These are phyloP conservation scores for Tetranychus piercei DNA, from an alignment of 2,888 invertebrate genomes.

Conservation along the genomic window DNA sequence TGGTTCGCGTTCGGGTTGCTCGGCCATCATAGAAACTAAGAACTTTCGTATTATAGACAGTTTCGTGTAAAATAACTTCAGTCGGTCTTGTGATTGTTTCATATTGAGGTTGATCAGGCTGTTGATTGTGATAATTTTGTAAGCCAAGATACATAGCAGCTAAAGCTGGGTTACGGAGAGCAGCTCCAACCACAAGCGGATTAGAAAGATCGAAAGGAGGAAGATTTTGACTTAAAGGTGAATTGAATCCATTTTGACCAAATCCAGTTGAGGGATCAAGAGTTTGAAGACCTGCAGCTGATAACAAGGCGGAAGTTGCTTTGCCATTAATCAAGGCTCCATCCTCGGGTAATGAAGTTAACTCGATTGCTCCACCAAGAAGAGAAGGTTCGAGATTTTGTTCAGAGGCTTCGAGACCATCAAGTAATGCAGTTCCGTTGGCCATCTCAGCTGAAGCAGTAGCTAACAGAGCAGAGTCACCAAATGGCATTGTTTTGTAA, in stretches of 20 bases:
- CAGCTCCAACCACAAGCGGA: conserved; percentile 26
- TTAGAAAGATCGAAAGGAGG: conserved; percentile 24
- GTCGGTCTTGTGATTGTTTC: conserved; percentile 27
- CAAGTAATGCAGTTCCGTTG: conserved; percentile 2
- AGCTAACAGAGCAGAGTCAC: conserved; percentile 23
- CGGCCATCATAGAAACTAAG: conserved; percentile 28
- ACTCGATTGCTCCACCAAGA: background rate
- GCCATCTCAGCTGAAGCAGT: conserved; percentile 17
- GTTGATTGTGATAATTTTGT: conserved; percentile 20
- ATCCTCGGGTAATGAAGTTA: background rate
- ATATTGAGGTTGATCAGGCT: conserved; percentile 13
- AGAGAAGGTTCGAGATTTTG: conserved; percentile 9
- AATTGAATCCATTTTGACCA: conserved; percentile 2
- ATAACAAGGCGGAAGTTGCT: background rate
- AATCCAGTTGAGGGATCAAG: background rate
- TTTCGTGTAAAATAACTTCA: conserved; percentile 26
- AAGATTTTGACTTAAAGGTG: conserved; percentile 9
- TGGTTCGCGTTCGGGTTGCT: conserved; percentile 26
- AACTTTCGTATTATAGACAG: conserved; percentile 27
- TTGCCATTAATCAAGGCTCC: background rate
- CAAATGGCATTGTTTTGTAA: conserved; percentile 66
- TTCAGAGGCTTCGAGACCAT: conserved; percentile 5
- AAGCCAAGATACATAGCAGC: conserved; percentile 28
- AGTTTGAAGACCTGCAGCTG: background rate
- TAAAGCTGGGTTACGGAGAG: conserved; percentile 27